Evolutionary conservation across 2,797 vertebrate genomes (phyloP), one percentile per base, ranked within the genome.

Genomic region (Poecilia gillii): DNA sequence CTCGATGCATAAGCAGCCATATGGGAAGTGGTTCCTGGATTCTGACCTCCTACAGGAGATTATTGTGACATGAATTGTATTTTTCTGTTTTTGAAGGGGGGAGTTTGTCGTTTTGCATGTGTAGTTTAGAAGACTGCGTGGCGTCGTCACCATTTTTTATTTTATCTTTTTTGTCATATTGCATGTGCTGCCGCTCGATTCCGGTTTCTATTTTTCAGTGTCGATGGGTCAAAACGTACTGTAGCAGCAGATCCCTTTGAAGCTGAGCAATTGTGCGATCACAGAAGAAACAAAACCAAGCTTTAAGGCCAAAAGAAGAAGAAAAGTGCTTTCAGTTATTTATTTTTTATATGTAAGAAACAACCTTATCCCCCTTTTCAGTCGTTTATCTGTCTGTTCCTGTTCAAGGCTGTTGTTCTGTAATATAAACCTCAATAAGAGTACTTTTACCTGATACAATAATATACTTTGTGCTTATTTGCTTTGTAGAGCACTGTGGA

Each of bases 191-290:
- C 77, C 25, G 79, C 84, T 86, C 33, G n/a, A 70, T 64, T 84
- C 76, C 28, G 45, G 66, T 86, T 68, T 80, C 75, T 39, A 1
- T 11, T 33, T 46, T 12, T 71, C 49, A 25, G 78, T 6, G 43
- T 88, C 45, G 74, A 53, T 11, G 70, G 81, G 81, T 90, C 81
- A 78, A 74, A 77, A 87, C 68, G 91, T 93, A 93, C 92, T 93
- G 93, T 94, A 93, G 93, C 92, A 94, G 86, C 83, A 59, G 90
- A 86, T 92, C 92, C 91, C 90, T 94, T 94, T 91, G 77, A 92
- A 83, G 88, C 82, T 78, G 12, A 76, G 84, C 82, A 81, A 33
- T 82, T 84, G 73, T 83, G 74, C 73, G 88, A 91, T 77, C 66
- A 71, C 90, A 89, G 90, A 36, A n/a, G 74, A 85, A 90, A 91